Percentiles rank a stretch among this genome's conserved stretches.
phyloP scores from a whole-genome alignment of 2,113 vertebrate species.

The Bujurquina vittata region DNA sequence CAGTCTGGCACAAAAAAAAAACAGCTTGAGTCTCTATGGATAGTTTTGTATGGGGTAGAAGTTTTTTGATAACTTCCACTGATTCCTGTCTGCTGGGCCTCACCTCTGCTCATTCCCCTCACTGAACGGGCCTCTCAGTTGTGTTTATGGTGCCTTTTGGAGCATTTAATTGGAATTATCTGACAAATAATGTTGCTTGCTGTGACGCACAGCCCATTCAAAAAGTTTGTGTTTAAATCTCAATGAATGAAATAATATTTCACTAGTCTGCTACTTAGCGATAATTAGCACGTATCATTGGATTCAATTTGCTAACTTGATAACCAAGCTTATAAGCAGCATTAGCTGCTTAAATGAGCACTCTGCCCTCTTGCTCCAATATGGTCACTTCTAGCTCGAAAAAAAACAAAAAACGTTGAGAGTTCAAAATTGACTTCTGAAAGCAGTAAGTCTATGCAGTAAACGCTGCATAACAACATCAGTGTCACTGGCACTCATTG shows the following conservation, averaged over 20 bases:
- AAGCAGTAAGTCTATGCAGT: not conserved
- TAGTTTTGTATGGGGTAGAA: not conserved
- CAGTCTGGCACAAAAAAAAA: not conserved
- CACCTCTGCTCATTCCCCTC: not conserved
- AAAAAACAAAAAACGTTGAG: too few species aligned
- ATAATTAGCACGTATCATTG: not conserved
- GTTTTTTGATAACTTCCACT: not conserved
- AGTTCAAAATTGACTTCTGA: not conserved
- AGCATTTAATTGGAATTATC: not conserved
- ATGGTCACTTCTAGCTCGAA: too few species aligned
- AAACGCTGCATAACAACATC: not conserved
- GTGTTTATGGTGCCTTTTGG: not conserved
- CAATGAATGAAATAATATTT: not conserved
- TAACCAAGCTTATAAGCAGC: not conserved
- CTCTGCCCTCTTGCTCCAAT: not conserved
- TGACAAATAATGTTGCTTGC: not conserved
- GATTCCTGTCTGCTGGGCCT: not conserved
- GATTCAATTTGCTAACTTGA: not conserved
- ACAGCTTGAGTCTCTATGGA: not conserved
- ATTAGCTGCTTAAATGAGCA: not conserved
- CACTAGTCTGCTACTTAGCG: not conserved
- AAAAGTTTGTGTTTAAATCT: not conserved
- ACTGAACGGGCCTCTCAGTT: not conserved
- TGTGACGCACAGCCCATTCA: fast-evolving
- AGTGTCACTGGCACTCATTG: not conserved